phyloP scores from a whole-genome alignment of 1,140 invertebrate genomes.

The Spodoptera litura region DNA sequence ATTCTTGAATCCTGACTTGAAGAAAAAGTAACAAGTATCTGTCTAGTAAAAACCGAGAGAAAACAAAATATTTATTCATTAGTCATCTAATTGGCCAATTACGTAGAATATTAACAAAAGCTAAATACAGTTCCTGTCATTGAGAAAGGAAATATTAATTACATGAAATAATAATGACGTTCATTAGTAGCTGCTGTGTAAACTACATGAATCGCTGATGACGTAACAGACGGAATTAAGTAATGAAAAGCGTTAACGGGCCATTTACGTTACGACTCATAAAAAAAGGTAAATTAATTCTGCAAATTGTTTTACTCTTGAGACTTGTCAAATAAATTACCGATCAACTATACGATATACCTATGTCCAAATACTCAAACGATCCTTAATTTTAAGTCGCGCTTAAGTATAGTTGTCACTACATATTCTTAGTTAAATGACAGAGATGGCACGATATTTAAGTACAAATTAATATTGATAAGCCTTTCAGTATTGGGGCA shows the following conservation, averaged over 20 bases:
- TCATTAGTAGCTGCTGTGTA: constrained; percentile 41
- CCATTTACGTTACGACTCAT: constrained; percentile 41
- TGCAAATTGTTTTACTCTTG: neutral
- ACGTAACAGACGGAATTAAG: constrained; percentile 41
- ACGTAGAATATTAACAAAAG: neutral
- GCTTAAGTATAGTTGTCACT: too few species aligned
- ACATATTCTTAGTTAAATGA: too few species aligned
- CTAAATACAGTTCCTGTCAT: constrained; percentile 6
- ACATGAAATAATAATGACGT: constrained; percentile 36
- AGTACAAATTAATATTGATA: too few species aligned
- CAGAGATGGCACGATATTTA: too few species aligned
- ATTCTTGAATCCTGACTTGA: too few species aligned
- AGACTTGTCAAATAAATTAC: neutral
- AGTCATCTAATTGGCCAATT: neutral
- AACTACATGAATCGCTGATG: constrained; percentile 38
- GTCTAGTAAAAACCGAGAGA: too few species aligned
- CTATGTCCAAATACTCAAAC: too few species aligned
- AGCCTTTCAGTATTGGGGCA: too few species aligned
- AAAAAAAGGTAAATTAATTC: constrained; percentile 35
- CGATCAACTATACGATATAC: too few species aligned
- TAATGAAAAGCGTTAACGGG: constrained; percentile 42
- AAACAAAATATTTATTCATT: neutral
- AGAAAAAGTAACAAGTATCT: too few species aligned
- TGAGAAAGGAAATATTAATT: constrained; percentile 47
- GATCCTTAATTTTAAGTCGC: too few species aligned